phyloP scores from a whole-genome alignment of 2,797 vertebrate species.

The Astyanax mexicanus region DNA sequence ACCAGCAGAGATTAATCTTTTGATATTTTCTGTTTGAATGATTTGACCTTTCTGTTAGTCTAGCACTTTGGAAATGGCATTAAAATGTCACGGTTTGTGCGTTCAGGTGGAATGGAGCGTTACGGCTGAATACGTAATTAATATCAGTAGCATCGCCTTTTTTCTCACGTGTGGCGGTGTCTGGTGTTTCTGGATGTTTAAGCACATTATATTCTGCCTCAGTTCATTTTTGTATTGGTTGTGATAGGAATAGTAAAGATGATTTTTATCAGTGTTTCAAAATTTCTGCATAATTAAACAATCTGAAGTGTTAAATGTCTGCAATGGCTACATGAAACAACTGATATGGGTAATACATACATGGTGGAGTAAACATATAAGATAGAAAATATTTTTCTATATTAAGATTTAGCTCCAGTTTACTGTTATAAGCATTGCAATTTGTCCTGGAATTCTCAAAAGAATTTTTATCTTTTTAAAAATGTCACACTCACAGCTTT shows the following conservation, averaged over 20 bases:
- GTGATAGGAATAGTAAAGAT: not conserved
- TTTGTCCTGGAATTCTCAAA: too few relatives aligned
- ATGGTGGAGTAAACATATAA: too few relatives aligned
- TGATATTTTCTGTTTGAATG: conserved; percentile 26
- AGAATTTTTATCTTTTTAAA: too few relatives aligned
- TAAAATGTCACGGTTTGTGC: conserved; percentile 36
- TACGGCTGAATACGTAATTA: conserved; percentile 15
- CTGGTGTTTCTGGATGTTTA: not conserved
- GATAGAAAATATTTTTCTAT: too few relatives aligned
- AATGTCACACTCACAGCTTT: too few relatives aligned
- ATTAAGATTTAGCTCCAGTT: too few relatives aligned
- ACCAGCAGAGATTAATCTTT: conserved; percentile 23
- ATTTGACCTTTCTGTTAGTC: conserved; percentile 8
- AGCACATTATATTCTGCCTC: not conserved
- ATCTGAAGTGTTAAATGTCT: too few relatives aligned
- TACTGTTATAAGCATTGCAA: too few relatives aligned
- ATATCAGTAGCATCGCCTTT: not conserved
- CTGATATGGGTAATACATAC: too few relatives aligned
- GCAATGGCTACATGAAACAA: too few relatives aligned
- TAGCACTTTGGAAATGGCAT: conserved; percentile 19
- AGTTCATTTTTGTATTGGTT: not conserved
- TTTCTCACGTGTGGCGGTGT: conserved; percentile 1
- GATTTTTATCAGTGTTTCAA: too few relatives aligned
- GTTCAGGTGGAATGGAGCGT: conserved; percentile 1
- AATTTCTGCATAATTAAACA: too few relatives aligned